These are phyloP conservation scores for Ibidorhyncha struthersii DNA, from an alignment of 2,113 vertebrate species.

Conservation along the genomic window DNA sequence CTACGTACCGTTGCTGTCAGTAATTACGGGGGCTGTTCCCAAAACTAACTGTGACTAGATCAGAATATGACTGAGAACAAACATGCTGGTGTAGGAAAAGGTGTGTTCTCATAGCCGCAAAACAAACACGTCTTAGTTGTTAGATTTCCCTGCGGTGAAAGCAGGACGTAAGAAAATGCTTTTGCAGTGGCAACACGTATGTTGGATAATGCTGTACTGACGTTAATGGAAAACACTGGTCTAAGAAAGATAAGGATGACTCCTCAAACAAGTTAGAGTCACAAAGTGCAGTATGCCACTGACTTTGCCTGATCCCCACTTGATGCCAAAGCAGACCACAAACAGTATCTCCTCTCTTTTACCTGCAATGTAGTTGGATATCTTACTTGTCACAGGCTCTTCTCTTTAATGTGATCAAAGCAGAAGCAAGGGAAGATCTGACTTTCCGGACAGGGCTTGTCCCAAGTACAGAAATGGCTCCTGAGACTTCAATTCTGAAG, in stretches of 20 bases:
- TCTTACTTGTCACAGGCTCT: neutral
- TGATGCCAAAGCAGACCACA: neutral
- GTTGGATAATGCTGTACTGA: neutral
- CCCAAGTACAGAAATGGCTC: neutral
- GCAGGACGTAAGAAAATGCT: neutral
- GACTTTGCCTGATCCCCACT: neutral
- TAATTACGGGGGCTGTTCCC: neutral
- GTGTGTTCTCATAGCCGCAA: neutral
- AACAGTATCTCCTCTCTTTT: neutral
- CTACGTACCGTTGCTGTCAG: neutral
- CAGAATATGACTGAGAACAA: neutral
- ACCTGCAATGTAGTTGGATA: neutral
- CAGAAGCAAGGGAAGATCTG: neutral
- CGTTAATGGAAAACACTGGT: neutral
- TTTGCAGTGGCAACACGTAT: neutral
- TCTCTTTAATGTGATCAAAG: neutral
- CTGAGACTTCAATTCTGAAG: neutral
- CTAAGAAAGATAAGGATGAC: neutral
- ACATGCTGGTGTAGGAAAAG: rapidly evolving
- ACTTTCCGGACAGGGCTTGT: rapidly evolving
- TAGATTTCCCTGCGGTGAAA: neutral
- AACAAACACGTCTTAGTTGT: neutral
- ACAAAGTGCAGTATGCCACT: neutral
- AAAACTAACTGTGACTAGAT: neutral
- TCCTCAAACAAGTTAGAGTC: neutral